phyloP scores from a whole-genome alignment of 2,888 invertebrate genomes.

The Ectropis crepuscularia region DNA sequence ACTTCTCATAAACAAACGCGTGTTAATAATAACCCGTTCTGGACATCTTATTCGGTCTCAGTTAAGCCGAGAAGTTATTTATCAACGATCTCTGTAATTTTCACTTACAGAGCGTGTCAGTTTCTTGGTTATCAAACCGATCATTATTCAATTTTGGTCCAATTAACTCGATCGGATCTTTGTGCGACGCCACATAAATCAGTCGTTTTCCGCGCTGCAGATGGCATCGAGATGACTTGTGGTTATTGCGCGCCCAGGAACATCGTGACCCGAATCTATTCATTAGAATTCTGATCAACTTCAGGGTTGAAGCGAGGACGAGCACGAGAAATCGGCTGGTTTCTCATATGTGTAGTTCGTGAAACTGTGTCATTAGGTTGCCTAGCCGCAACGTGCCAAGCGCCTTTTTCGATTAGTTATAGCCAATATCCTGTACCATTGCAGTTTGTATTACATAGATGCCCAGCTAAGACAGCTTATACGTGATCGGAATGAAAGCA shows the following conservation, averaged over 20 bases:
- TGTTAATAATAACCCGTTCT: slow-evolving; percentile 32
- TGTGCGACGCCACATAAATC: slow-evolving; percentile 53
- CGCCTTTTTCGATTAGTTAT: slow-evolving; percentile 66
- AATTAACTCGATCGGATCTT: slow-evolving; percentile 58
- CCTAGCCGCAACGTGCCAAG: slow-evolving; percentile 53
- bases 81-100: slow-evolving; percentile 50
- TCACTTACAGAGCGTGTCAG: slow-evolving; percentile 45
- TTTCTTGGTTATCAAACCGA: slow-evolving; percentile 53
- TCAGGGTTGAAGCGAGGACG: slow-evolving; percentile 18
- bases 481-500: slow-evolving; percentile 58
- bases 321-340: slow-evolving; percentile 15
- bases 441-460: slow-evolving; percentile 67
- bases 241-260: slow-evolving; percentile 38
- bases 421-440: slow-evolving; percentile 66
- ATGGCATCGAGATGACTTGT: slow-evolving; percentile 46
- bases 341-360: slow-evolving; percentile 19
- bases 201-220: slow-evolving; percentile 44
- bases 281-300: slow-evolving; percentile 32
- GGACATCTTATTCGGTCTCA: slow-evolving; percentile 27
- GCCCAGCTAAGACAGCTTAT: slow-evolving; percentile 57
- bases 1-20: slow-evolving; percentile 29
- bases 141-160: slow-evolving; percentile 47
- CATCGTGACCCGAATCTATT: slow-evolving; percentile 36
- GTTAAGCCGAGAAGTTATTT: slow-evolving; percentile 36
- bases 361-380: slow-evolving; percentile 67